Evolutionary conservation across 2,888 invertebrate genomes (phyloP), one percentile per base, ranked within the genome.

Genomic region (Andrena bicolor): DNA sequence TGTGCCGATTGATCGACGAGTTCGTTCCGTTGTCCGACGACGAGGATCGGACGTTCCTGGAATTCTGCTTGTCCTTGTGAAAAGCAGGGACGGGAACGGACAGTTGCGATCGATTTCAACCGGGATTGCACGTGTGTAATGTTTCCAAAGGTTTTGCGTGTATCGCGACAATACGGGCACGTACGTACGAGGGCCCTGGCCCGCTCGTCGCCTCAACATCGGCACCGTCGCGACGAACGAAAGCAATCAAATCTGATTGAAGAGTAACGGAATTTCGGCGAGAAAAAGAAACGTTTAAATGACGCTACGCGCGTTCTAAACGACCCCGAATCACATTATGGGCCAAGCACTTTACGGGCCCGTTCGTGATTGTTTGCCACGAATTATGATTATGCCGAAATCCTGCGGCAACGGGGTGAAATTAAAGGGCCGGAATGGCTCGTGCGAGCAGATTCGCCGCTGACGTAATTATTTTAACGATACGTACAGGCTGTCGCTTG

Each of bases 1-100:
- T 49, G 64, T 60, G 60, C 58, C 82, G 82, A 84, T 85, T 82
- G 85, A 85, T 85, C 85, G 85, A 82, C 81, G 76, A 74, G 80
- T 79, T 73, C 73, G 77, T 76, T 75, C 60, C 80, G 75, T 83
- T 77, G 79, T 76, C 69, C 72, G 58, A 63, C 69, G 69, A 82
- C 61, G 82, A 71, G 73, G 48, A 73, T 83, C 82, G 77, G 77
- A 70, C 82, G 76, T 53, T 74, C 74, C 66, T 48, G 60, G 74
- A 77, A 83, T 83, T 71, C 61, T 76, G 69, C 68, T 70, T 74
- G 69, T 86, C 71, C 74, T 76, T 77, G 80, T 71, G 78, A 80
- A 78, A 83, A 51, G 75, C 86, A 85, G 61, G 35, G 26, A 56
- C 58, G 74, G 60, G 61, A 64, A 66, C 66, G 64, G 68, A 79